A percentile compares a stretch with the other conserved stretches of the same genome.
Conservation (phyloP, 2,797 vertebrate genomes). For the Erpetoichthys calabaricus region DNA sequence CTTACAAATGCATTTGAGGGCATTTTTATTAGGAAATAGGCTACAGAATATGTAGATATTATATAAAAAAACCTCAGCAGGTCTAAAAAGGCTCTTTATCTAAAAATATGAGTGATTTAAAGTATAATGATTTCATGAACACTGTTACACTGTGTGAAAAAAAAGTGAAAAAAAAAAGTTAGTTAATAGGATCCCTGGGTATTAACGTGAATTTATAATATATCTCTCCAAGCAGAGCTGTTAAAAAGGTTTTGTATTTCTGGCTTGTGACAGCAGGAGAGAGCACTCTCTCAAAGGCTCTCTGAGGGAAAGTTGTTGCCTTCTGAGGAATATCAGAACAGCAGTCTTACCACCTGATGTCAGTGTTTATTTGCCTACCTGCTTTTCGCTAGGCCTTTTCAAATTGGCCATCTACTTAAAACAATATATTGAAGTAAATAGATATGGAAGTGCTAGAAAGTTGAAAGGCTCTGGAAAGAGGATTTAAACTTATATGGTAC, state of each 20-base stretch:
- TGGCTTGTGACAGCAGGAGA: slow-evolving; percentile 8
- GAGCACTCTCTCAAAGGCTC: slow-evolving; percentile 7
- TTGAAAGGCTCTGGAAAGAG: background rate
- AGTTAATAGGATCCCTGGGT: slow-evolving; percentile 11
- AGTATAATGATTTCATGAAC: slow-evolving; percentile 3
- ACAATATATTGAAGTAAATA: background rate
- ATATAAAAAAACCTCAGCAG: too few species aligned
- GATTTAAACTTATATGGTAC: too few species aligned
- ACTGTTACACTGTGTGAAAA: slow-evolving; percentile 5
- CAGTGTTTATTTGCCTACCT: slow-evolving; percentile 5
- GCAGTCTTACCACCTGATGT: slow-evolving; percentile 3
- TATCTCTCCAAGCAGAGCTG: slow-evolving; percentile 5
- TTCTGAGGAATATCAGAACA: slow-evolving; percentile 9
- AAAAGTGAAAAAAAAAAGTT: background rate
- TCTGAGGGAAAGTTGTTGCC: slow-evolving; percentile 7
- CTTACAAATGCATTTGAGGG: too few species aligned
- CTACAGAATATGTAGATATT: too few species aligned
- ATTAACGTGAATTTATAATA: slow-evolving; percentile 9
- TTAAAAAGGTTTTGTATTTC: slow-evolving; percentile 10
- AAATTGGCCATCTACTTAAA: background rate
- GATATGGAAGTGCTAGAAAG: background rate
- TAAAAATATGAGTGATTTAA: slow-evolving; percentile 9
- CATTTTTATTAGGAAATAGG: too few species aligned
- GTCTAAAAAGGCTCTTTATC: background rate
- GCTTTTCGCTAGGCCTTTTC: background rate